Percentiles rank a stretch among this genome's conserved stretches.
Evolutionary conservation across 1,140 invertebrate genomes (phyloP).

Genomic region (Kradibia gibbosae): DNA sequence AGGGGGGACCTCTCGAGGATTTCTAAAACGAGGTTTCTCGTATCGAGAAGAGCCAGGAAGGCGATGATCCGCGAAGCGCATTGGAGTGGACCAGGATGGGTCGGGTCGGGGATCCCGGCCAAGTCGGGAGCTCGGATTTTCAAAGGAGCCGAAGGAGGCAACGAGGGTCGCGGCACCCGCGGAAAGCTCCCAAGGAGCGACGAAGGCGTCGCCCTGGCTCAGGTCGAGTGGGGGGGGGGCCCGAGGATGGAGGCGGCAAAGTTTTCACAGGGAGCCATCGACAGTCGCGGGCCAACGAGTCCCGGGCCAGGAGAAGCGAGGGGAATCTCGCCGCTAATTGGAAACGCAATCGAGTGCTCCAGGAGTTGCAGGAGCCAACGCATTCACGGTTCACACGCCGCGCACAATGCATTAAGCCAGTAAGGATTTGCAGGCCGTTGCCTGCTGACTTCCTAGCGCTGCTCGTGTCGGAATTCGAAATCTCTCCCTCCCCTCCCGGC

Average conservation of each 20-base stretch:
- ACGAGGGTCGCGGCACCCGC: too few species aligned
- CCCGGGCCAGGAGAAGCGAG: neutral
- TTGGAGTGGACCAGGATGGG: too few species aligned
- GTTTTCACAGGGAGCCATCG: neutral
- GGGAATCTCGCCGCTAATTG: constrained; percentile 22
- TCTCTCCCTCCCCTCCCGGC: neutral
- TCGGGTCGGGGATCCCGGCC: too few species aligned
- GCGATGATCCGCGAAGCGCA: too few species aligned
- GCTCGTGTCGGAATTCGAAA: neutral
- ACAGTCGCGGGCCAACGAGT: neutral
- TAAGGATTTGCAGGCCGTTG: constrained; percentile 40
- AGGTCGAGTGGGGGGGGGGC: too few species aligned
- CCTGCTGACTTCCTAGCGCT: neutral
- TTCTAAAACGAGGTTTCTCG: too few species aligned
- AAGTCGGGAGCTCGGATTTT: too few species aligned
- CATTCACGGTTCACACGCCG: constrained; percentile 36
- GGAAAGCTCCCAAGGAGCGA: too few species aligned
- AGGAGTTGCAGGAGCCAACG: neutral
- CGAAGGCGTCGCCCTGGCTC: too few species aligned
- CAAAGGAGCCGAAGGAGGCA: too few species aligned
- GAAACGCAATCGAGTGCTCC: constrained; percentile 31
- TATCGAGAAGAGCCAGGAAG: too few species aligned
- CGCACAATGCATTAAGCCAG: constrained; percentile 44
- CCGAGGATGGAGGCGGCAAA: neutral
- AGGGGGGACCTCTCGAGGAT: too few species aligned